Evolutionary conservation across 1,140 invertebrate species (phyloP), one percentile per base, ranked within the genome.

Genomic region (Anthonomus grandis): DNA sequence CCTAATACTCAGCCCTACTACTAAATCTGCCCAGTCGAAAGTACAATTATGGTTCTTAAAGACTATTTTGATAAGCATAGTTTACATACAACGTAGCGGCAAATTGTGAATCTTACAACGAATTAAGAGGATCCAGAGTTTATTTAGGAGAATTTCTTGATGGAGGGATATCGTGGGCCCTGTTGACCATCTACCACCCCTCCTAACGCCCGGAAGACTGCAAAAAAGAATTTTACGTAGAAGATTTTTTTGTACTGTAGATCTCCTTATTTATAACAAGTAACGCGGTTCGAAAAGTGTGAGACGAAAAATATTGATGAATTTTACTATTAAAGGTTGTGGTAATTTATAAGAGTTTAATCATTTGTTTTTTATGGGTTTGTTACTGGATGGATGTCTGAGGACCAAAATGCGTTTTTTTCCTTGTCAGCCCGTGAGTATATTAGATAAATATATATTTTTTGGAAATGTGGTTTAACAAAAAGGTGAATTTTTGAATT

Each of bases 291-390:
- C 17, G 27, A 6, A 36, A 31, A n/a, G 10, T 18, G 27, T 36
- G 34, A 36, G 19, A 36, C 17, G 22, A 19, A 48, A 48, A 34
- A 37, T 37, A 34, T 36, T 25, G 37, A 48, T 34, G 34, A 48
- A 34, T 19, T 48, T 48, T n/a, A n/a, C n/a, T n/a, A n/a, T n/a
- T n/a, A 53, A 53, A 53, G 50, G 50, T 53, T 53, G 50, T 53
- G 50, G 50, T 53, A 53, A 44, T 53, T 53, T 44, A 52, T 53
- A 53, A 53, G 50, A 18, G 10, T 34, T 53, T 31, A 44, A 13
- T 49, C 22, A 27, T 22, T 18, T 22, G 19, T 38, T 13, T 45
- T 13, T 21, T n/a, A 45, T 25, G 22, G 12, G 18, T 24, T 22
- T 23, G n/a, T 23, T 45, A 12, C 13, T 25, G 27, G 24, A n/a